phyloP scores from a whole-genome alignment of 2,797 vertebrate genomes.

The Carduelis carduelis region DNA sequence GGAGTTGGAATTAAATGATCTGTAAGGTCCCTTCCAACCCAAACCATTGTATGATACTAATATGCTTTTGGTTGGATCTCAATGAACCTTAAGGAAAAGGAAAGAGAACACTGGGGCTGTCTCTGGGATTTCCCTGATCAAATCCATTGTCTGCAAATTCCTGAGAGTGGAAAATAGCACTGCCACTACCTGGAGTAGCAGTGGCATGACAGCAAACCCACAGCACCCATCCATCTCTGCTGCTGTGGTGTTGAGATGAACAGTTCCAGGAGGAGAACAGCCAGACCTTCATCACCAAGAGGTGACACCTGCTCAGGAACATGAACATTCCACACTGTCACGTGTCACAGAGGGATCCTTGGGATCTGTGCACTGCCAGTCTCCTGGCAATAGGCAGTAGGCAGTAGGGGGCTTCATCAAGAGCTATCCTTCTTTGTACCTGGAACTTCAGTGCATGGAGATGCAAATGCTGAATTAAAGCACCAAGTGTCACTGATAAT shows the following conservation, averaged over 20 bases:
- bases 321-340: not conserved
- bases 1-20: not conserved
- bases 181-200: rapidly evolving
- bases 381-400: not conserved
- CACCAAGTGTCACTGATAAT: not conserved
- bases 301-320: not conserved
- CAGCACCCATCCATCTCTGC: not conserved
- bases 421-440: not conserved
- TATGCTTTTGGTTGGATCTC: not conserved
- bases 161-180: not conserved
- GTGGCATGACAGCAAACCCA: not conserved
- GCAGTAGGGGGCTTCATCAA: not conserved
- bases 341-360: not conserved
- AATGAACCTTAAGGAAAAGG: not conserved
- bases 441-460: not conserved
- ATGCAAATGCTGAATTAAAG: not conserved
- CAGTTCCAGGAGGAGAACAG: not conserved
- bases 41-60: not conserved
- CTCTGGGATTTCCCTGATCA: not conserved
- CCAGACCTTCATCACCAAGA: not conserved
- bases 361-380: rapidly evolving
- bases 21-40: not conserved
- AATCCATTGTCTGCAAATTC: not conserved
- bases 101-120: rapidly evolving
- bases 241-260: not conserved